Evolutionary conservation across 2,113 vertebrate genomes (phyloP), one percentile per base, ranked within the genome.

Genomic region (Turnix velox): DNA sequence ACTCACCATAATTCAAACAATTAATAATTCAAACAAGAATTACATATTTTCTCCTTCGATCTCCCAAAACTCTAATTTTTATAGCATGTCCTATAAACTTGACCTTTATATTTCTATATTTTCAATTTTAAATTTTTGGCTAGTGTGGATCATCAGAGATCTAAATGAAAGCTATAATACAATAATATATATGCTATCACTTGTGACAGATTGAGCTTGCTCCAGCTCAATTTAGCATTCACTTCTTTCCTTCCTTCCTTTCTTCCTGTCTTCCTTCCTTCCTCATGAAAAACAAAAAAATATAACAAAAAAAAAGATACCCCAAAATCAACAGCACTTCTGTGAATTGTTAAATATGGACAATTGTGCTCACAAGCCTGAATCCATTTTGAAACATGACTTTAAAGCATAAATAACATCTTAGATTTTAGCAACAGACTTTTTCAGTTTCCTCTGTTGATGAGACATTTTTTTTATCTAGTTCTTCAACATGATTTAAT

Each of bases 181-280:
- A 40, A 45, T n/a, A 63, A 23, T 35, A 59, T 87, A 35, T 49
- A 15, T 3, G 54, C n/a, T 76, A 11, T 42, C 0, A 24, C 30
- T 16, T 57, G 9, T 65, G 20, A 49, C 33, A 9, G 14, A 58
- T 42, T 12, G 49, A 61, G 39, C 43, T 66, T 31, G 18, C 35
- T 71, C 11, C 28, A 51, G 23, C 12, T 35, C 8, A 35, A 7
- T 46, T 67, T 61, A 78, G 4, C 15, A 40, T 77, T 40, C 57
- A 2, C 1, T 39, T 33, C 7, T 18, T 37, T 30, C 39, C 1
- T 11, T 20, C 9, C 3, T 14, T 40, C 2, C 28, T 52, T 17
- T 17, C 10, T 54, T 10, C 10, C 15, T 59, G 16, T 8, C 25
- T 58, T 16, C 12, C 39, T 28, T 24, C 12, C 2, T 24, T 28